Conservation (phyloP, 1,140 invertebrate genomes). For the Prorops nasuta region DNA sequence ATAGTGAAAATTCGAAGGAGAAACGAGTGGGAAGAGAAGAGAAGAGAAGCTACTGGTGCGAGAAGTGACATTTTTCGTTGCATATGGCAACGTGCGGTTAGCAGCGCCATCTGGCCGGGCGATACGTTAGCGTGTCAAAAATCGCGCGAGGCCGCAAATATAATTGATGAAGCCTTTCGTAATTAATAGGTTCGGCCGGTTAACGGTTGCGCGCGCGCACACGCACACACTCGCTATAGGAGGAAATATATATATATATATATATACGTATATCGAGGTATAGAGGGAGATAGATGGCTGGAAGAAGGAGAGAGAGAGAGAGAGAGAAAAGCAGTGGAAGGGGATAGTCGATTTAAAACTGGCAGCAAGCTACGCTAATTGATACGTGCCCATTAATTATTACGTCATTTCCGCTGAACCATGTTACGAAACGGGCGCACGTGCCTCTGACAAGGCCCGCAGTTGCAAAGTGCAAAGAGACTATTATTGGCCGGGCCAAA, state of each 20-base stretch:
- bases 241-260: background rate
- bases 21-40: too few species aligned
- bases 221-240: too few species aligned
- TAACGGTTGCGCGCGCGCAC: too few species aligned
- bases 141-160: constrained; percentile 34
- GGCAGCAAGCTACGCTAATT: constrained; percentile 45
- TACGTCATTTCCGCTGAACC: constrained; percentile 52
- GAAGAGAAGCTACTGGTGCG: too few species aligned
- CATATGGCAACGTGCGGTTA: constrained; percentile 25
- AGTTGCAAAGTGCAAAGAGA: too few species aligned
- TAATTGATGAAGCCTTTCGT: constrained; percentile 54
- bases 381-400: constrained; percentile 56
- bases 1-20: too few species aligned
- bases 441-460: constrained; percentile 48
- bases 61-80: constrained; percentile 31
- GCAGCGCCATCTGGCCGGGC: constrained; percentile 49
- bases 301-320: background rate
- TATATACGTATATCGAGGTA: background rate
- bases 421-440: constrained; percentile 43
- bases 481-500: too few species aligned
- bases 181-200: constrained; percentile 51
- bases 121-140: constrained; percentile 55
- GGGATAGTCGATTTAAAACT: constrained; percentile 50
- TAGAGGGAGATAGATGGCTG: background rate
- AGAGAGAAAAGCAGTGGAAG: constrained; percentile 24